phyloP scores from a whole-genome alignment of 1,140 invertebrate genomes.

The Delia radicum region DNA sequence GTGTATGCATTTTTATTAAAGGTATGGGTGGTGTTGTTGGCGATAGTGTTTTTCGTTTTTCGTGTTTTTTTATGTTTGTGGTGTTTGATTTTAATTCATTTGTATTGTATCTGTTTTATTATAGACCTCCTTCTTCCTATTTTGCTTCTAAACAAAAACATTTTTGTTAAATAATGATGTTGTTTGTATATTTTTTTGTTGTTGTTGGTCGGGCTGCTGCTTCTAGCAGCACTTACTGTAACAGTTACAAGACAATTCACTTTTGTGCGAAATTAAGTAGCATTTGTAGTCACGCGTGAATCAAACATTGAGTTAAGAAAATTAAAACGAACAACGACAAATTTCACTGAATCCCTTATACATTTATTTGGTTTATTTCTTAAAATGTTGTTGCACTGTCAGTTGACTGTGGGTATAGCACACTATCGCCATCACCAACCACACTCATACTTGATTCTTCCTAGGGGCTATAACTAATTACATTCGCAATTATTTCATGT shows the following conservation, averaged over 20 bases:
- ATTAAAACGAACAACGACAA: constrained; percentile 8
- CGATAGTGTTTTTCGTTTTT: not conserved
- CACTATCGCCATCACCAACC: not conserved
- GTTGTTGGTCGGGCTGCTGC: not conserved
- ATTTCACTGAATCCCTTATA: not conserved
- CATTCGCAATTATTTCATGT: constrained; percentile 57
- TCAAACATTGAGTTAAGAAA: not conserved
- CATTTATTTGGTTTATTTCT: not conserved
- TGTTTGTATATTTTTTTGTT: not conserved
- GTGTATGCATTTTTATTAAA: too few relatives aligned
- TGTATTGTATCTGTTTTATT: constrained; percentile 1
- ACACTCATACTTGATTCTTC: not conserved
- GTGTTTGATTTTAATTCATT: constrained; percentile 16
- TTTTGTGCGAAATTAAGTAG: constrained; percentile 55
- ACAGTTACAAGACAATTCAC: constrained; percentile 55
- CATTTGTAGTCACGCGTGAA: constrained; percentile 30
- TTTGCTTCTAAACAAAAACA: not conserved
- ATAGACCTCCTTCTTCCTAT: not conserved
- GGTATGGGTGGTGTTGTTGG: not conserved
- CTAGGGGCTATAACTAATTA: constrained; percentile 50
- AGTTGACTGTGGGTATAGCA: not conserved
- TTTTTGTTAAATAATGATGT: constrained; percentile 15
- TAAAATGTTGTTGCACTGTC: not conserved
- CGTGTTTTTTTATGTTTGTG: not conserved
- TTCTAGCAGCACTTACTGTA: not conserved